Evolutionary conservation across 2,797 vertebrate genomes (phyloP).

Genomic region (Erpetoichthys calabaricus): DNA sequence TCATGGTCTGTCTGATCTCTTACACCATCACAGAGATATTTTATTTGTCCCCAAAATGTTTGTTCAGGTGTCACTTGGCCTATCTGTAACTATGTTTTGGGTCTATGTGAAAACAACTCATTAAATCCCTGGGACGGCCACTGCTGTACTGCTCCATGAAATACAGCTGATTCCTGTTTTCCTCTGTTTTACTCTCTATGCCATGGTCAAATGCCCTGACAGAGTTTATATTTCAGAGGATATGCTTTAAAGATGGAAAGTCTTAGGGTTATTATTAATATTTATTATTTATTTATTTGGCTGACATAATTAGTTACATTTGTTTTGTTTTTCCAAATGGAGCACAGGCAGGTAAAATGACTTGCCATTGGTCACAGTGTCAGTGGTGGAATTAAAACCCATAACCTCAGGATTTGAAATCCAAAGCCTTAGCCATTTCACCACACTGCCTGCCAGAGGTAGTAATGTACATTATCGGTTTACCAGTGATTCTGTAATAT

Average conservation of each 20-base stretch:
- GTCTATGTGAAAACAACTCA: slow-evolving; percentile 11
- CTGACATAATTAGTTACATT: too few species aligned
- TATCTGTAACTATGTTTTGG: slow-evolving; percentile 4
- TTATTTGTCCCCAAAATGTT: slow-evolving; percentile 4
- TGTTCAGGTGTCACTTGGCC: slow-evolving; percentile 4
- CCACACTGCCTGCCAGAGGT: too few species aligned
- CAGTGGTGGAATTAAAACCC: too few species aligned
- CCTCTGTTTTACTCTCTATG: too few species aligned
- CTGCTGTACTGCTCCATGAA: slow-evolving; percentile 12
- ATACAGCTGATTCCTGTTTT: not conserved
- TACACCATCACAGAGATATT: too few species aligned
- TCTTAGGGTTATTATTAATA: not conserved
- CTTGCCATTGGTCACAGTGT: too few species aligned
- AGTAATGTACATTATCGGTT: slow-evolving; percentile 5
- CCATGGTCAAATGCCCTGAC: slow-evolving; percentile 4
- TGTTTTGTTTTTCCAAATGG: too few species aligned
- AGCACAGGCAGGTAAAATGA: too few species aligned
- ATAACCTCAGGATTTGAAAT: too few species aligned
- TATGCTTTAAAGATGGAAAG: slow-evolving; percentile 9
- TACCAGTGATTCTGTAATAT: slow-evolving; percentile 3
- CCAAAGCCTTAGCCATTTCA: too few species aligned
- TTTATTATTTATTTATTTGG: too few species aligned
- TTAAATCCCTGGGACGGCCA: slow-evolving; percentile 8
- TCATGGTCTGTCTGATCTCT: too few species aligned
- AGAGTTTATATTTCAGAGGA: slow-evolving; percentile 9